Percentiles rank a stretch among this genome's conserved stretches.
phyloP scores from a whole-genome alignment of 2,888 invertebrate genomes.

The Sinohyriopsis cumingii region DNA sequence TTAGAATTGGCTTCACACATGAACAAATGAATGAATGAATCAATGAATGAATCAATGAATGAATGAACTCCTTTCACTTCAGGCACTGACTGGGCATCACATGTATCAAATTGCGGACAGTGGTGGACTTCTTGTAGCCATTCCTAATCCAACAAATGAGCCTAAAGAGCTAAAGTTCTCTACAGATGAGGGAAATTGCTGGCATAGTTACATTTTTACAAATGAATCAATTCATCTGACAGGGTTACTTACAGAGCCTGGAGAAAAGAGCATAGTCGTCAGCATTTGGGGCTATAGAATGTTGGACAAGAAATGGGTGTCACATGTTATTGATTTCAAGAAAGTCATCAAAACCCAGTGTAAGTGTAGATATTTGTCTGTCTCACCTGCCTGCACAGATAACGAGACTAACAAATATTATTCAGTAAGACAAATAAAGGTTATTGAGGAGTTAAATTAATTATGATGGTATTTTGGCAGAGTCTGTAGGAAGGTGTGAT shows the following conservation, averaged over 20 bases:
- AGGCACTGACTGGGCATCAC: slow-evolving; percentile 70
- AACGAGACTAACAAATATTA: not conserved
- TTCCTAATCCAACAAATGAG: slow-evolving; percentile 40
- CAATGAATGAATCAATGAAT: no score
- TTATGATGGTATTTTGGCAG: no score
- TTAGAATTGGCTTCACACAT: no score
- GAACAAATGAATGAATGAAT: no score
- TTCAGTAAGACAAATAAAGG: not conserved
- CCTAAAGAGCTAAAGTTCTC: slow-evolving; percentile 67
- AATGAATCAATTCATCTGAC: slow-evolving; percentile 50
- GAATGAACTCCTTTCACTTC: slow-evolving; percentile 9
- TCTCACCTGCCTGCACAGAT: not conserved
- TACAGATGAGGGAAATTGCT: slow-evolving; percentile 69
- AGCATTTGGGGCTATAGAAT: slow-evolving; percentile 68
- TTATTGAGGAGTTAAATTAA: no score
- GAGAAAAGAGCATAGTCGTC: slow-evolving; percentile 64
- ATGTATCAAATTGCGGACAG: slow-evolving; percentile 69
- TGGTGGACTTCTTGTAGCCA: slow-evolving; percentile 69
- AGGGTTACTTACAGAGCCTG: slow-evolving; percentile 69
- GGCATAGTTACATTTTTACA: slow-evolving; percentile 68
- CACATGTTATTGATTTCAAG: slow-evolving; percentile 65
- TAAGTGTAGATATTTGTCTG: slow-evolving; percentile 42
- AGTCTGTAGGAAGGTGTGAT: no score
- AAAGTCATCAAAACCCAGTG: slow-evolving; percentile 60
- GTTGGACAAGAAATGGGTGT: slow-evolving; percentile 60